Conservation (phyloP, 2,797 vertebrate genomes). For the Tokudaia tokunoshimensis region DNA sequence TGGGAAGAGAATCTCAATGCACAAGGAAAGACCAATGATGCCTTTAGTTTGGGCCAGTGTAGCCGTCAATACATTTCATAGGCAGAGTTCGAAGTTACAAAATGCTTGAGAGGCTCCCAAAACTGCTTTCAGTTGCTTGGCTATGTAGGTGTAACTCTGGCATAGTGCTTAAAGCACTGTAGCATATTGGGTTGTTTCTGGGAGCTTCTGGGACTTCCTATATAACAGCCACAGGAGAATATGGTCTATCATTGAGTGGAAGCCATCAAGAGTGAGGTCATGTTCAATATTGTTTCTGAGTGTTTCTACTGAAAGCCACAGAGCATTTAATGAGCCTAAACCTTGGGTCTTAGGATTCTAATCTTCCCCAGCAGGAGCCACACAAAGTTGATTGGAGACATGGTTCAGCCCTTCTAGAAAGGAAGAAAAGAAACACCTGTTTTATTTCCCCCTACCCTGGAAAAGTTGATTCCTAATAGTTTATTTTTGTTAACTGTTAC, state of each 20-base stretch:
- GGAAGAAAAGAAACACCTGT: constrained; percentile 82
- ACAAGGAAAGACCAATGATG: background rate
- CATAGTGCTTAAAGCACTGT: constrained; percentile 56
- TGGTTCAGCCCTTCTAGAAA: constrained; percentile 74
- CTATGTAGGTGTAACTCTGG: constrained; percentile 78
- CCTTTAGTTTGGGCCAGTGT: background rate
- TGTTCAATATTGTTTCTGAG: constrained; percentile 53
- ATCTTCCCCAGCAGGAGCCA: constrained; percentile 64
- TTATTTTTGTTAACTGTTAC: constrained; percentile 88
- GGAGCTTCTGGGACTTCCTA: constrained; percentile 82
- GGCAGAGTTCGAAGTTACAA: constrained; percentile 75
- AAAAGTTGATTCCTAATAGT: constrained; percentile 82
- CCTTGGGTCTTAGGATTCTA: constrained; percentile 50
- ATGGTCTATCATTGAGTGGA: constrained; percentile 76
- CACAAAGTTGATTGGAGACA: constrained; percentile 65
- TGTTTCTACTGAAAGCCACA: constrained; percentile 61
- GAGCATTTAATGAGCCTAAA: constrained; percentile 62
- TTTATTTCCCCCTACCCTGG: constrained; percentile 82
- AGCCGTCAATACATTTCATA: constrained; percentile 77
- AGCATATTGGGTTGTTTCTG: constrained; percentile 82
- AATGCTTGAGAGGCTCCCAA: constrained; percentile 78
- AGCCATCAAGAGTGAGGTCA: constrained; percentile 77
- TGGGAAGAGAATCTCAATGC: background rate
- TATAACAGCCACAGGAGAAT: constrained; percentile 80
- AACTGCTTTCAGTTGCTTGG: constrained; percentile 72